Conservation (phyloP, 2,888 invertebrate genomes). For the Drosophila recens region DNA sequence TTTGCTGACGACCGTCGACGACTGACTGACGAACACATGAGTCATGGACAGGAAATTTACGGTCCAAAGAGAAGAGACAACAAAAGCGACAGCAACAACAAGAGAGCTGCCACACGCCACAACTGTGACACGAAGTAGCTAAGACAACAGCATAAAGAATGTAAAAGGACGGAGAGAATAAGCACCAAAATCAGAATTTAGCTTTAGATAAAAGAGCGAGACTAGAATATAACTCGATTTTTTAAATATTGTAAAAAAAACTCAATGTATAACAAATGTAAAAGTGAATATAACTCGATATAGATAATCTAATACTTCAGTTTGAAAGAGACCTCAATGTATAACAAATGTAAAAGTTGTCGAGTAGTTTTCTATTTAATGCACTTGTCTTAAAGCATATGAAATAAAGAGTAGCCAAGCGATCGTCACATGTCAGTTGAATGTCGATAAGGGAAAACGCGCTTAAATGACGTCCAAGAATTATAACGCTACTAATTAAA, state of each 20-base stretch:
- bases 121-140: constrained; percentile 48
- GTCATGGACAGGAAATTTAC: constrained; percentile 75
- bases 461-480: constrained; percentile 48
- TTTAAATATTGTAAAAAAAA: no score
- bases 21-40: constrained; percentile 57
- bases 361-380: background rate
- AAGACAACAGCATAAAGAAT: constrained; percentile 36
- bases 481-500: constrained; percentile 13
- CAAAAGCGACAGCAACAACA: constrained; percentile 28
- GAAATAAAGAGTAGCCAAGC: background rate
- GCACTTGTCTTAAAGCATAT: background rate
- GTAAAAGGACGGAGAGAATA: constrained; percentile 30
- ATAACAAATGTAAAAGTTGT: no score
- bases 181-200: constrained; percentile 16
- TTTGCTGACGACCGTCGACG: constrained; percentile 32
- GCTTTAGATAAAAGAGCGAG: background rate
- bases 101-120: constrained; percentile 45
- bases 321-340: no score
- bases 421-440: constrained; percentile 18
- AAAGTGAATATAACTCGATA: background rate
- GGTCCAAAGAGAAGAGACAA: constrained; percentile 54
- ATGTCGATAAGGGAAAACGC: constrained; percentile 48
- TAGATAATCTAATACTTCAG: background rate
- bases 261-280: no score
- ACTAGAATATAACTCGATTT: background rate